These are phyloP conservation scores for Dipodomys stephensi DNA, from an alignment of 2,113 vertebrate genomes.

Conservation along the genomic window DNA sequence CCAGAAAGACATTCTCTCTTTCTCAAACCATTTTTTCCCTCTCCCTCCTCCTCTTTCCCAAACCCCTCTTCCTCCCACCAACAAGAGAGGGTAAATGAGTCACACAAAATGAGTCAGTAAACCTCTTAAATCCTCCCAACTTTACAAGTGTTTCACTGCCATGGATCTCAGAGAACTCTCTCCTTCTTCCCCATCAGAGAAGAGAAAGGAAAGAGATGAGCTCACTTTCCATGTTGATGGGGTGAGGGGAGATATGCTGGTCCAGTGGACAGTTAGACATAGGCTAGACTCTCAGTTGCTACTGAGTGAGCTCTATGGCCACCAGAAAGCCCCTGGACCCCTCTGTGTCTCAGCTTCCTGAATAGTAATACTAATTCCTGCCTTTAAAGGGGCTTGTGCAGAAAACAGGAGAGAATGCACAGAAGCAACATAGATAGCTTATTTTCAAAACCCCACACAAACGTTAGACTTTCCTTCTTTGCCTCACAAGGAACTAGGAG, in stretches of 20 bases:
- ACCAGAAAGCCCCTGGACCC: background rate
- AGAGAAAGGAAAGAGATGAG: background rate
- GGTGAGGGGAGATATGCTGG: background rate
- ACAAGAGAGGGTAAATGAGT: constrained; percentile 35
- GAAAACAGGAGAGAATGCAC: background rate
- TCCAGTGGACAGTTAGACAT: background rate
- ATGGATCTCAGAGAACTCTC: background rate
- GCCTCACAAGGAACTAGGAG: background rate
- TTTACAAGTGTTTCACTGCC: background rate
- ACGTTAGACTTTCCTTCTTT: background rate
- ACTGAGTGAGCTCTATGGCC: background rate
- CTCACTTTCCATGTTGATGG: background rate
- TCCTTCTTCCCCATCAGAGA: background rate
- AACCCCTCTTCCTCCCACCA: constrained; percentile 3
- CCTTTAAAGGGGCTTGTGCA: background rate
- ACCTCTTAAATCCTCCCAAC: background rate
- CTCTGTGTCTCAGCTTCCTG: background rate
- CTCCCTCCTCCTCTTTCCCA: background rate
- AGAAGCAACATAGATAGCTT: background rate
- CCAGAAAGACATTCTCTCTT: constrained; percentile 9
- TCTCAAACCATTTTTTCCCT: background rate
- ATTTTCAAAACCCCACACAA: background rate
- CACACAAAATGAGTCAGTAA: constrained; percentile 16
- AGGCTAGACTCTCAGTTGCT: background rate
- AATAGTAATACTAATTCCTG: background rate